These are phyloP conservation scores for Syrphus vitripennis DNA, from an alignment of 2,888 invertebrate species.

Conservation along the genomic window DNA sequence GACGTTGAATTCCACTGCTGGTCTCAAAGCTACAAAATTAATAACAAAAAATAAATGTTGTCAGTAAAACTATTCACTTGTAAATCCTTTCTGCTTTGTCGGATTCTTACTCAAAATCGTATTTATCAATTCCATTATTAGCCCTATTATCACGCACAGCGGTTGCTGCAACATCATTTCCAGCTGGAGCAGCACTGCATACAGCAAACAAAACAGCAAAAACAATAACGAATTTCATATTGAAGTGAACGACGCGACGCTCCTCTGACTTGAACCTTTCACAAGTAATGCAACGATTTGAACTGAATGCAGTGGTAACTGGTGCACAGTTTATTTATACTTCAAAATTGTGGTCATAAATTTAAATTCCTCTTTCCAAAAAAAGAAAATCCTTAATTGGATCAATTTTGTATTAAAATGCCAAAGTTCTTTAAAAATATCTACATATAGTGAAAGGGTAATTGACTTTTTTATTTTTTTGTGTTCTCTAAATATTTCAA, in stretches of 20 bases:
- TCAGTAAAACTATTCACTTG: too few species aligned
- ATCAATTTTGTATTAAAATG: neutral
- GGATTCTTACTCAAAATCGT: conserved; percentile 83
- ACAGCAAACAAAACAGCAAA: conserved; percentile 74
- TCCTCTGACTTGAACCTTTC: neutral
- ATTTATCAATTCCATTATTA: conserved; percentile 84
- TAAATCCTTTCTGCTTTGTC: too few species aligned
- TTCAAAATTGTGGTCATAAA: neutral
- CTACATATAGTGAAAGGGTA: neutral
- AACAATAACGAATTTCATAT: conserved; percentile 77
- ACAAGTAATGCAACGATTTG: neutral
- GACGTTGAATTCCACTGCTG: conserved; percentile 81
- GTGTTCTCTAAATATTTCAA: neutral
- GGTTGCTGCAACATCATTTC: conserved; percentile 72
- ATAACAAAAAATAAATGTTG: too few species aligned
- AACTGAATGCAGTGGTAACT: neutral
- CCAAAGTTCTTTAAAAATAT: neutral
- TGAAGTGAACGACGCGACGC: conserved; percentile 34
- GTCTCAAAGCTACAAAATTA: conserved; percentile 75
- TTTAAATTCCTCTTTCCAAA: neutral
- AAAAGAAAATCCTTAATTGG: neutral
- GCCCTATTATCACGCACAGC: conserved; percentile 79
- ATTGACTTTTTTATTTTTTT: neutral
- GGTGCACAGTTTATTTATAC: neutral
- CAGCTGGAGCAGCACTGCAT: conserved; percentile 68